A percentile compares a stretch with the other conserved stretches of the same genome.
Evolutionary conservation across 2,113 vertebrate genomes (phyloP).

Genomic region (Proteles cristata): DNA sequence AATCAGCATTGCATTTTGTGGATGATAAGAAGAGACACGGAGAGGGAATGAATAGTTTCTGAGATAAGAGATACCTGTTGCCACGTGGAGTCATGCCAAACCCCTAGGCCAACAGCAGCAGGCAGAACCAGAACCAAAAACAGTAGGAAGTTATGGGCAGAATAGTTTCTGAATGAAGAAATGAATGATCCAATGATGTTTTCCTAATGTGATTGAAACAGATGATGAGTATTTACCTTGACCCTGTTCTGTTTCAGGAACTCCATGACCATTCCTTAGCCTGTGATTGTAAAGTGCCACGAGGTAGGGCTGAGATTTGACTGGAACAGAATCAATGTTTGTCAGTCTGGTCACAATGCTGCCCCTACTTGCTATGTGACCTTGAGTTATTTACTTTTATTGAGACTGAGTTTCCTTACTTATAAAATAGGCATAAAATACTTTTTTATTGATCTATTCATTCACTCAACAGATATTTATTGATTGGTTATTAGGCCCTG

Average conservation of each 20-base stretch:
- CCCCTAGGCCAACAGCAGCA: neutral
- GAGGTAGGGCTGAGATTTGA: neutral
- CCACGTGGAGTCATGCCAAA: neutral
- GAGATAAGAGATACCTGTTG: neutral
- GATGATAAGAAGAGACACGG: neutral
- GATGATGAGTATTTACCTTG: neutral
- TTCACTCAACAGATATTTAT: constrained; percentile 16
- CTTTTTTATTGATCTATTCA: constrained; percentile 26
- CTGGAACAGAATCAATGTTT: neutral
- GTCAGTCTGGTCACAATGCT: neutral
- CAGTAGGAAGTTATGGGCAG: neutral
- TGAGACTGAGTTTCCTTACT: constrained; percentile 7
- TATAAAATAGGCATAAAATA: constrained; percentile 32
- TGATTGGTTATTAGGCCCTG: neutral
- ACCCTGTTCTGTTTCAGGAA: neutral
- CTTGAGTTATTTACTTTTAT: constrained; percentile 31
- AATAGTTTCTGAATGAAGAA: neutral
- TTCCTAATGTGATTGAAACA: neutral
- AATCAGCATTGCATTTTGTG: neutral
- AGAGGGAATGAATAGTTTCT: neutral
- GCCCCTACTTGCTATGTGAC: neutral
- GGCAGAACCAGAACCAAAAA: neutral
- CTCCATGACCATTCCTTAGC: neutral
- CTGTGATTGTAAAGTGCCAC: neutral
- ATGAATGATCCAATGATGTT: neutral